phyloP scores from a whole-genome alignment of 2,113 vertebrate genomes.

The Menidia beryllina region DNA sequence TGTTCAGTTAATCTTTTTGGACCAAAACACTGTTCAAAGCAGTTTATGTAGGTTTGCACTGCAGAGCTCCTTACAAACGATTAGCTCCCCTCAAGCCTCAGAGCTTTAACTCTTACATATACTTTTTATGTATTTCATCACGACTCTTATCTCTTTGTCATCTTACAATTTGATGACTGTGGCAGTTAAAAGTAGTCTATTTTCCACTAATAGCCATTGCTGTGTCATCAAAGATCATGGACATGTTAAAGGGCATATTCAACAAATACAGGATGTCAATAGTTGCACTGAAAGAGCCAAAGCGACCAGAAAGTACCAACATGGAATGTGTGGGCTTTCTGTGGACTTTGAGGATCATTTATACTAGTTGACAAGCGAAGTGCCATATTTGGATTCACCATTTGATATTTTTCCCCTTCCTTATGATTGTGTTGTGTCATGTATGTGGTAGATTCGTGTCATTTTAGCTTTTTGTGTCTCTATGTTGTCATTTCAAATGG shows the following conservation, averaged over 20 bases:
- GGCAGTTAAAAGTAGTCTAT: not conserved
- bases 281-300: not conserved
- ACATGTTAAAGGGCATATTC: too few relatives aligned
- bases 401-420: not conserved
- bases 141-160: not conserved
- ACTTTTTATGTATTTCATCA: not conserved
- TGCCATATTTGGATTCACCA: too few relatives aligned
- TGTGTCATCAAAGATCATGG: too few relatives aligned
- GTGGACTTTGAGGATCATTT: not conserved
- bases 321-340: not conserved
- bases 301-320: not conserved
- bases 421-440: not conserved
- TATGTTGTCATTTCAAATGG: too few relatives aligned
- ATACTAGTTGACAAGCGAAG: too few relatives aligned
- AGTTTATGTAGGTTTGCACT: conserved; percentile 64
- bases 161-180: not conserved
- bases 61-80: conserved; percentile 69
- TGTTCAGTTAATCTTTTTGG: conserved; percentile 37
- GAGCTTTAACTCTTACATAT: conserved; percentile 49
- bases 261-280: too few relatives aligned
- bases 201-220: not conserved
- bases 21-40: conserved; percentile 57
- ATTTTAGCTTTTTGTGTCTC: not conserved
- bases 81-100: conserved; percentile 56
- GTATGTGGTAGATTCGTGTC: not conserved